Base-by-base conservation (phyloP, 2,888 invertebrate genomes). In the Dusona sp. region DNA sequence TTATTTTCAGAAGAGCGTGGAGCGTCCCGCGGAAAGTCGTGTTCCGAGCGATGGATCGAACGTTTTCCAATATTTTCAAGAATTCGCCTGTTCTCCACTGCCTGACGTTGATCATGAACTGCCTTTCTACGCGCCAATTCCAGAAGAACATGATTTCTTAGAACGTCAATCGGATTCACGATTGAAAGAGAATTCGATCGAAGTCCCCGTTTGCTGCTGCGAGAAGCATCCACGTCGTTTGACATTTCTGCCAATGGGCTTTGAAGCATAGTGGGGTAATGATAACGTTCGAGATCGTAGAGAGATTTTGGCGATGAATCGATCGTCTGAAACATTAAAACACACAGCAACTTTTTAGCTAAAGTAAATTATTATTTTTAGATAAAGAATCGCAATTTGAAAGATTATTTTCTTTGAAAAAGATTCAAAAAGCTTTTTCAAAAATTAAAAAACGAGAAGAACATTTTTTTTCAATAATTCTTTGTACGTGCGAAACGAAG, bases 71-170 rank as follows among this genome's bases (percentile, higher is more conserved):
- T 96, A 88, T 96, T 96, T 92, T 97, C 96, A 91, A 98, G 94
- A 92, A 97, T 96, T 88, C 96, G 96, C 83, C 97, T 95, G 95
- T 98, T 98, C 90, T 96, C 96, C 91, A 96, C 96, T 83, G 96
- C 96, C 93, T 97, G 96, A 91, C 96, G 95, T 91, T 96, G 96
- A 89, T 97, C 96, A 92, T 97, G 97, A 90, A 97, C 96, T 95
- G 97, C 97, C 95, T 97, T 97, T 94, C 97, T 97, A 92, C 98
- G 96, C 22, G 97, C 97, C 89, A 98, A 96, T 94, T 98, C 98
- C 89, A 98, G 94, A 88, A 98, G 94, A 72, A 98, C 96, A 91
- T 98, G 96, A 93, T 98, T 97, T 88, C 98, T 96, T 67, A 98
- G 95, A 74, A 98, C 98, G 94, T 98, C 98, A 95, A 98, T 95